Percentiles rank a stretch among this genome's conserved stretches.
Evolutionary conservation across 1,140 invertebrate species (phyloP).

Genomic region (Venustaconcha ellipsiformis): DNA sequence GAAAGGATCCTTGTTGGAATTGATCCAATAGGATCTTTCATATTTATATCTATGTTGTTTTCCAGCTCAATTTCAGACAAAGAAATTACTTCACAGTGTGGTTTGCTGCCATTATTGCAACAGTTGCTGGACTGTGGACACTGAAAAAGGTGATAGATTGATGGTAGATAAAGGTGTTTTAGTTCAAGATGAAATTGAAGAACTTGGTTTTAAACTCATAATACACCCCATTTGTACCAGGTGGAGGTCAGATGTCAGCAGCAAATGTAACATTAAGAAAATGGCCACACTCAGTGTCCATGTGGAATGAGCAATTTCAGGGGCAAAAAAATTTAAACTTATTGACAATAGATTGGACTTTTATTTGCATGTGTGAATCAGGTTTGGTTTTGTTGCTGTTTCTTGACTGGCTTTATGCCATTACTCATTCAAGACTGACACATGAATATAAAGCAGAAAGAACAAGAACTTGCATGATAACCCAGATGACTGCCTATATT

Average conservation of each 20-base stretch:
- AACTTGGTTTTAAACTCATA: conserved; percentile 10
- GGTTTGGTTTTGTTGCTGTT: conserved; percentile 28
- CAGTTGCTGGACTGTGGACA: conserved; percentile 3
- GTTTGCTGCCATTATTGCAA: conserved; percentile 13
- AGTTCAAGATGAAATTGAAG: conserved; percentile 18
- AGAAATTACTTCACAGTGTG: conserved; percentile 32
- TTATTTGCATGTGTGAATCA: conserved; percentile 25
- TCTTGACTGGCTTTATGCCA: conserved; percentile 24
- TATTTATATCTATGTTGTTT: conserved; percentile 34
- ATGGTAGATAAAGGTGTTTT: conserved; percentile 30
- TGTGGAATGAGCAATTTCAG: conserved; percentile 20
- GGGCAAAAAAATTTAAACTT: too few relatives aligned
- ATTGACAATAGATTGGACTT: conserved; percentile 19
- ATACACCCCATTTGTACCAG: conserved; percentile 24
- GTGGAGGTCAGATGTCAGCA: conserved; percentile 16
- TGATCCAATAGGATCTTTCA: conserved; percentile 35
- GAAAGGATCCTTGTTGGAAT: too few relatives aligned
- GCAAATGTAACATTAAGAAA: conserved; percentile 20
- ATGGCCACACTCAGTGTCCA: conserved; percentile 22
- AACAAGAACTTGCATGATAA: conserved; percentile 5
- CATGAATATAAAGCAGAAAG: too few relatives aligned
- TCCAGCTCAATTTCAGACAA: conserved; percentile 40
- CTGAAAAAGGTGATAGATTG: conserved; percentile 20
- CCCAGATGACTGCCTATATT: not conserved
- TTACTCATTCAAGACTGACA: conserved; percentile 8